phyloP scores from a whole-genome alignment of 2,113 vertebrate genomes.

The Coturnix japonica region DNA sequence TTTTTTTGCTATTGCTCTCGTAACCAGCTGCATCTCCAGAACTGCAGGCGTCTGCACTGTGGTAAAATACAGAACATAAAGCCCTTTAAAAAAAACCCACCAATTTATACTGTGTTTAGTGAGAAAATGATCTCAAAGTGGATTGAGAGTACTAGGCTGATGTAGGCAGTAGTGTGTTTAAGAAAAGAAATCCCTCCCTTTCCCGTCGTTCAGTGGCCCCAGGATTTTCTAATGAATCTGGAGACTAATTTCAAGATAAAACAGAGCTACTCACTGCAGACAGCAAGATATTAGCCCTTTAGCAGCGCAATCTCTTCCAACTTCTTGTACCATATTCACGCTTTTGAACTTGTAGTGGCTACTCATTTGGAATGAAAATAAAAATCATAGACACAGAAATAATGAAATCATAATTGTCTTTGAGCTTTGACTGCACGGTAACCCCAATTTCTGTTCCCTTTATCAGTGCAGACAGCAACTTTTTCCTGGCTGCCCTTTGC shows the following conservation, averaged over 20 bases:
- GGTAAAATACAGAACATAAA: slow-evolving; percentile 45
- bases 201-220: neutral
- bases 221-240: neutral
- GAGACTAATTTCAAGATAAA: neutral
- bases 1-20: neutral
- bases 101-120: neutral
- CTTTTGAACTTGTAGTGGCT: neutral
- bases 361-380: neutral
- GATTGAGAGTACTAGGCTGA: neutral
- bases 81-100: neutral
- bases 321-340: neutral
- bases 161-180: neutral
- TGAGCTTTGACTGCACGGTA: neutral
- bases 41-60: slow-evolving; percentile 20
- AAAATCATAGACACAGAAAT: neutral
- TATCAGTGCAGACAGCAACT: neutral
- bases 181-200: rapidly evolving
- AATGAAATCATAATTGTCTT: neutral
- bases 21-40: slow-evolving; percentile 39
- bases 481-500: neutral
- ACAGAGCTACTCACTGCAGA: neutral
- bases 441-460: neutral
- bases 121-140: neutral
- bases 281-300: neutral
- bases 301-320: neutral